Evolutionary conservation across 1,140 invertebrate genomes (phyloP).

Genomic region (Bombus fervidus): DNA sequence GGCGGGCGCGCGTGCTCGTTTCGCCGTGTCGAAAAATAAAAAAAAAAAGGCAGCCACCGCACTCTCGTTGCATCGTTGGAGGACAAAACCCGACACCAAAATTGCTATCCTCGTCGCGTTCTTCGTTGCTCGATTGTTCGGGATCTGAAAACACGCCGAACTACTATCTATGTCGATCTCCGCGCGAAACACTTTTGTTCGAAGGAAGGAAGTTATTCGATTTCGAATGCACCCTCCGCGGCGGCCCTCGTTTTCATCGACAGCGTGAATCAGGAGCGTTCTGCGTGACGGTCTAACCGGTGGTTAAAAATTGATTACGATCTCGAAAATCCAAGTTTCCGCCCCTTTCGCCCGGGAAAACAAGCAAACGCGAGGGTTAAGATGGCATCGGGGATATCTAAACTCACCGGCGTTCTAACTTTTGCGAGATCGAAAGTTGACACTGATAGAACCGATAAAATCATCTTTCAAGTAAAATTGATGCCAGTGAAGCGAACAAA

Average conservation of each 20-base stretch:
- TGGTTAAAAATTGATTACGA: conserved; percentile 46
- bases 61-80: not conserved
- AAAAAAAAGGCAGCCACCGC: not conserved
- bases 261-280: conserved; percentile 29
- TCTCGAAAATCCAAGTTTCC: conserved; percentile 39
- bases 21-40: conserved; percentile 4
- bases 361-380: not conserved
- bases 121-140: not conserved
- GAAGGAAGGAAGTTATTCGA: conserved; percentile 34
- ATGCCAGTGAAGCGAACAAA: not conserved
- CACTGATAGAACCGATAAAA: not conserved
- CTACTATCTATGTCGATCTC: not conserved
- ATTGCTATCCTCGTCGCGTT: not conserved
- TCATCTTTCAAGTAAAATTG: not conserved
- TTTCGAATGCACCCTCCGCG: conserved; percentile 41
- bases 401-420: not conserved
- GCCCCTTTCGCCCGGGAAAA: conserved; percentile 22
- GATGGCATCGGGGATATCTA: conserved; percentile 15
- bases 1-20: not conserved
- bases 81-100: not conserved
- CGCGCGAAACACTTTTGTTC: conserved; percentile 9
- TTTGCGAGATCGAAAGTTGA: not conserved
- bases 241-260: conserved; percentile 31
- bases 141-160: not conserved
- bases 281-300: conserved; percentile 41